These are phyloP conservation scores for Trinorchestia longiramus DNA, from an alignment of 1,140 invertebrate genomes.

Conservation along the genomic window DNA sequence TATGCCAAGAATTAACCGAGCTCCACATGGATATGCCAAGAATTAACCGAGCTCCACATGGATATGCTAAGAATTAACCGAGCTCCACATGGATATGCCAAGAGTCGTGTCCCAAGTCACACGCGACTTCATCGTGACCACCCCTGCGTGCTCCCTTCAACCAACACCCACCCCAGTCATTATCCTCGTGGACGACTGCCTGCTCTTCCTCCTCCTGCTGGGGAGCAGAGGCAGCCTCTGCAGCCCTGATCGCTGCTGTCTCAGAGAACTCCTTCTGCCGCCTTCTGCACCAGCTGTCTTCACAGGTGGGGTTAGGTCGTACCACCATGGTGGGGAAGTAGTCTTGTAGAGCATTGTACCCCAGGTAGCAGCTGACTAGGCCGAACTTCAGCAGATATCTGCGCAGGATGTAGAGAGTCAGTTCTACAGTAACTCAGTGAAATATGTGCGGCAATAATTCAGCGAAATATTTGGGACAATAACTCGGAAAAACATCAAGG, in stretches of 20 bases:
- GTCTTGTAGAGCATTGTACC: slow-evolving; percentile 96
- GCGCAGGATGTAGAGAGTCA: not conserved
- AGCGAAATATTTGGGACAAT: too few species aligned
- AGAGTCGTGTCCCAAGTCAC: too few species aligned
- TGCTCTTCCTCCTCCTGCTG: slow-evolving; percentile 71
- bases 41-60: too few species aligned
- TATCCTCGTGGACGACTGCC: slow-evolving; percentile 84
- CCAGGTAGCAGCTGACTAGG: slow-evolving; percentile 88
- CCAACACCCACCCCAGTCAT: slow-evolving; percentile 85
- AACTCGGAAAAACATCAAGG: too few species aligned
- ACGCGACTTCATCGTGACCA: too few species aligned
- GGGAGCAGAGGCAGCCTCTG: slow-evolving; percentile 67
- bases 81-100: too few species aligned
- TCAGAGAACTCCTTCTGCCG: slow-evolving; percentile 80
- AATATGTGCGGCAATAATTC: too few species aligned
- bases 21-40: too few species aligned
- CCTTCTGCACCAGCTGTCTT: slow-evolving; percentile 83
- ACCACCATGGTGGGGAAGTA: slow-evolving; percentile 96
- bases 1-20: too few species aligned
- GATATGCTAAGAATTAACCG: too few species aligned
- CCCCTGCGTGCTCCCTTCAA: too few species aligned
- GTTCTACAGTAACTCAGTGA: not conserved
- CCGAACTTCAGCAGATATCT: slow-evolving; percentile 92
- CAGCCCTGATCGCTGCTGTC: slow-evolving; percentile 68
- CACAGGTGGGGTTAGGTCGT: slow-evolving; percentile 92